Conservation (phyloP, 2,113 vertebrate species). For the Chloebia gouldiae region DNA sequence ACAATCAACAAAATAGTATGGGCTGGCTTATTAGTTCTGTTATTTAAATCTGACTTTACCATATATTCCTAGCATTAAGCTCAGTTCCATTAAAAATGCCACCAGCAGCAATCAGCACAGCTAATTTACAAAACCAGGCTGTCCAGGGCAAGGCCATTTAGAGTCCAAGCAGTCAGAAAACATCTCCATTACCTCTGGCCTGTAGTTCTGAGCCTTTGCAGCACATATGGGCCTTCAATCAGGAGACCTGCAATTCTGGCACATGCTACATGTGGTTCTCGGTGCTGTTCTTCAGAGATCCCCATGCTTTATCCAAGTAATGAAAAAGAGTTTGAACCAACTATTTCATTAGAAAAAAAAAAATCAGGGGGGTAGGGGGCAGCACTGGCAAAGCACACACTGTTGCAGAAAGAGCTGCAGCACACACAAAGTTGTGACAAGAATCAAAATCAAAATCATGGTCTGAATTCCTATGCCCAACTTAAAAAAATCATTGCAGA, state of each 20-base stretch:
- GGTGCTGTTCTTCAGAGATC: conserved; percentile 49
- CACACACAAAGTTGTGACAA: not conserved
- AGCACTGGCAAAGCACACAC: not conserved
- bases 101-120: not conserved
- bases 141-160: not conserved
- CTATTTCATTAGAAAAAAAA: conserved; percentile 2
- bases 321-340: conserved; percentile 19
- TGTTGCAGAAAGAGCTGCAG: not conserved
- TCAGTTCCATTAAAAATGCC: not conserved
- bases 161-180: not conserved
- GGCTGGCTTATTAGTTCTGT: not conserved
- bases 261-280: conserved; percentile 24
- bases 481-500: not conserved
- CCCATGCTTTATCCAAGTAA: not conserved
- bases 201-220: not conserved
- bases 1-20: not conserved
- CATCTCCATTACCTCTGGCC: not conserved
- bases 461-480: not conserved
- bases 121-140: not conserved
- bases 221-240: conserved; percentile 24
- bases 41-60: not conserved
- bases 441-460: not conserved
- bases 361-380: not conserved
- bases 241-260: conserved; percentile 28
- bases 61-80: not conserved